phyloP scores from a whole-genome alignment of 2,113 vertebrate species.

The Caloenas nicobarica region DNA sequence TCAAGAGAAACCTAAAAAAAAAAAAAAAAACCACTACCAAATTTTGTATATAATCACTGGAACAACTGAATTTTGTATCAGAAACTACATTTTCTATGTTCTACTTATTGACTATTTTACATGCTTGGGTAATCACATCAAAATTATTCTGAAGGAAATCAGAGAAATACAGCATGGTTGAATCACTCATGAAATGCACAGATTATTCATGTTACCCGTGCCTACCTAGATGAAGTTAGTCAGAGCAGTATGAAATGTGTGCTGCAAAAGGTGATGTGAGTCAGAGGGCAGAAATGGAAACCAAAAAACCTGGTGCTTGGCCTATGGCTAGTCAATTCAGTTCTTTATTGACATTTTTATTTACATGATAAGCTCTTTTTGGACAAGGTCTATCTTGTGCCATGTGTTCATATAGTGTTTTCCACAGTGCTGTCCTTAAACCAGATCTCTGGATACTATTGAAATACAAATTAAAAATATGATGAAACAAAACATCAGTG shows the following conservation, averaged over 20 bases:
- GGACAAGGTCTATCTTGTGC: neutral
- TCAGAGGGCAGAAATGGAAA: neutral
- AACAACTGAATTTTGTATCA: constrained; percentile 1
- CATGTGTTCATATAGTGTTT: neutral
- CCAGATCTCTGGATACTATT: neutral
- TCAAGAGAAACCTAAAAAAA: constrained; percentile 32
- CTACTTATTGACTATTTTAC: neutral
- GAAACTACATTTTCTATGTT: neutral
- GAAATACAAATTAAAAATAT: neutral
- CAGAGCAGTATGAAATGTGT: neutral
- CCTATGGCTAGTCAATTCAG: neutral
- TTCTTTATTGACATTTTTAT: neutral
- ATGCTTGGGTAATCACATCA: neutral
- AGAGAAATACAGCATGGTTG: neutral
- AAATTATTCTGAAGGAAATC: constrained; percentile 30
- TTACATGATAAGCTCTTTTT: neutral
- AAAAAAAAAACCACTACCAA: neutral
- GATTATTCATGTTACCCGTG: neutral
- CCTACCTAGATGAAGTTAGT: neutral
- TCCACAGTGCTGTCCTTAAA: neutral
- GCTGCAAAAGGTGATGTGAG: neutral
- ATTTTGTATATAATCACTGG: neutral
- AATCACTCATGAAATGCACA: neutral
- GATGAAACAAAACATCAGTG: neutral
- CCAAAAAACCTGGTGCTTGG: neutral